A percentile compares a stretch with the other conserved stretches of the same genome.
Conservation (phyloP, 2,888 invertebrate genomes). For the Caprella mutica region DNA sequence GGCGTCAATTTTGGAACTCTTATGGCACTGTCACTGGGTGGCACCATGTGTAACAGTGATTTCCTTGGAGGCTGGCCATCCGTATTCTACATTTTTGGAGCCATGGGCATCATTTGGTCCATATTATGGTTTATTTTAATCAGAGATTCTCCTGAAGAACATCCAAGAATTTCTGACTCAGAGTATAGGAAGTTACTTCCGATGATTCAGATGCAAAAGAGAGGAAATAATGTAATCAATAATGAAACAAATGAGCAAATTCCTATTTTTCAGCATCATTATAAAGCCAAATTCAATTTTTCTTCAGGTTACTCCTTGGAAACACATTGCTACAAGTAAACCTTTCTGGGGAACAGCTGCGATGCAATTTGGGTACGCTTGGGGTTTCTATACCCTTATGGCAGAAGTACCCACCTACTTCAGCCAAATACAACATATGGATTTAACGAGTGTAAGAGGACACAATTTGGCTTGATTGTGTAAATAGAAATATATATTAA, state of each 20-base stretch:
- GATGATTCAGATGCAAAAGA: too few relatives aligned
- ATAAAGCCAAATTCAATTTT: not conserved
- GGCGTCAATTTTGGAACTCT: conserved; percentile 44
- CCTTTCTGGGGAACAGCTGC: conserved; percentile 14
- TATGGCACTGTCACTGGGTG: conserved; percentile 49
- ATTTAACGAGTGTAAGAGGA: conserved; percentile 25
- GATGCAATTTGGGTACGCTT: conserved; percentile 21
- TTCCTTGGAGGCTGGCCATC: conserved; percentile 49
- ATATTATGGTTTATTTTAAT: conserved; percentile 43
- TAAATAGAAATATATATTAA: too few relatives aligned
- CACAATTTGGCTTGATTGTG: too few relatives aligned
- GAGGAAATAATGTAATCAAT: too few relatives aligned
- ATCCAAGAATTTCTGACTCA: conserved; percentile 46
- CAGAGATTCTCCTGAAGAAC: conserved; percentile 47
- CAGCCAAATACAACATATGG: conserved; percentile 23
- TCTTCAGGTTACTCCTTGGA: conserved; percentile 20
- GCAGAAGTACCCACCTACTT: conserved; percentile 33
- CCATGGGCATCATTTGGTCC: conserved; percentile 43
- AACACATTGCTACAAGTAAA: conserved; percentile 11
- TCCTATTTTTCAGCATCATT: not conserved
- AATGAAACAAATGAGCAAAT: too few relatives aligned
- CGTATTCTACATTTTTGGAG: conserved; percentile 48
- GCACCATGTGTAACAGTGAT: conserved; percentile 47
- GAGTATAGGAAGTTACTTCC: too few relatives aligned
- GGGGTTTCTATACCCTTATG: conserved; percentile 29